Conservation (phyloP, 1,140 invertebrate genomes). For the Drosophila teissieri region DNA sequence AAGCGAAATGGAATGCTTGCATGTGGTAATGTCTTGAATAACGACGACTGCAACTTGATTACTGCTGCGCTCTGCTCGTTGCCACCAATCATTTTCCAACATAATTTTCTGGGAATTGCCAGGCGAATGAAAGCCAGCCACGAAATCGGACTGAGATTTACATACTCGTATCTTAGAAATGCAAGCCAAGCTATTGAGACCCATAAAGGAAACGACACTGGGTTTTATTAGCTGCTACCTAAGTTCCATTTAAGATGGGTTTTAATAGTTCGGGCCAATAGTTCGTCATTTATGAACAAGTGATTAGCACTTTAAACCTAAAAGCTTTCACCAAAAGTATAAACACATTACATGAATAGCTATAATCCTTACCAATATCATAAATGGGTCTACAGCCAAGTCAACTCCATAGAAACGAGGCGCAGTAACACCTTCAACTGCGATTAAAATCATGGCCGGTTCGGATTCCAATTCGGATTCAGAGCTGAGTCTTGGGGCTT, state of each 20-base stretch:
- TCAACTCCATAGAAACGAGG: slow-evolving; percentile 13
- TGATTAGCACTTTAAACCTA: not conserved
- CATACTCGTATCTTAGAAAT: slow-evolving; percentile 43
- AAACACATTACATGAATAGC: not conserved
- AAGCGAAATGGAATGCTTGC: slow-evolving; percentile 65
- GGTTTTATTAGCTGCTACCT: slow-evolving; percentile 8
- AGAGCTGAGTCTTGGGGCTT: not conserved
- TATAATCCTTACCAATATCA: slow-evolving; percentile 1
- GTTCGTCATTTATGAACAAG: slow-evolving; percentile 7
- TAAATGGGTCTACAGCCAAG: not conserved
- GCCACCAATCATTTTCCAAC: slow-evolving; percentile 57
- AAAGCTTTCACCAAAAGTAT: slow-evolving; percentile 7
- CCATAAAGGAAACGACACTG: slow-evolving; percentile 26
- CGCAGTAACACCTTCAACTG: slow-evolving; percentile 45
- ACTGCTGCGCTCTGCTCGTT: slow-evolving; percentile 27
- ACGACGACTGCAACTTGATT: slow-evolving; percentile 54
- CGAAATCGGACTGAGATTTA: slow-evolving; percentile 54
- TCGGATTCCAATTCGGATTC: not conserved
- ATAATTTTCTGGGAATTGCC: slow-evolving; percentile 69
- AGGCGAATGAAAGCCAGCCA: slow-evolving; percentile 30
- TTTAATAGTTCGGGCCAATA: not conserved
- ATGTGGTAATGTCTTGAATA: slow-evolving; percentile 67
- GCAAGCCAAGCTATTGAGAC: slow-evolving; percentile 17
- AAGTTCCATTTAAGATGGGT: not conserved
- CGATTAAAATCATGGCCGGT: slow-evolving; percentile 49